Base-by-base conservation (phyloP, 2,797 vertebrate genomes). In the Semotilus atromaculatus region DNA sequence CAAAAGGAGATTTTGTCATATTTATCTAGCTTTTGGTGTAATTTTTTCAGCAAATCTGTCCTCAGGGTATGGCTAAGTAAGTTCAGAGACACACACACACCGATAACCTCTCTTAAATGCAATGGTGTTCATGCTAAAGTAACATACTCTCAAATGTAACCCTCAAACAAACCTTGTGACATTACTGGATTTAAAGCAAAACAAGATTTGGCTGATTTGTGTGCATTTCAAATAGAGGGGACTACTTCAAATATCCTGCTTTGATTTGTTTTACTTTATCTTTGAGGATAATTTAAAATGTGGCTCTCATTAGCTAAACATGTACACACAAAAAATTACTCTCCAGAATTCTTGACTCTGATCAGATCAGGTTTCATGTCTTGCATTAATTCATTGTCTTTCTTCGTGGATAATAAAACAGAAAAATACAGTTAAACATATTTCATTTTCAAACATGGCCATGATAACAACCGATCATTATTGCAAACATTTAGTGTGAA, bases 21-120 rank as follows among this genome's bases (percentile, higher is more conserved):
- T 83, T 83, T 53, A 53, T 43, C 45, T 21, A 75, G 40, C 23
- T 29, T 67, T 11, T 29, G 18, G 31, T 64, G 10, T 53, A 7
- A 66, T 82, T 66, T 19, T 82, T 71, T 51, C 3, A 66, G 10
- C 23, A 66, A 66, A 64, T 64, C 60, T 75, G 16, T 66, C 29
- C 81, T 34, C 10, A 36, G 53, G 53, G 8, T 45, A 62, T 18
- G 31, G 78, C 31, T 68, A 26, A 82, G 51, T 23, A 36, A 36
- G 7, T 31, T 68, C 40, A 73, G 38, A 75, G 55, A 19, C 38
- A 83, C n/a, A 36, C 18, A 31, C 31, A 31, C 31, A 19, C 38
- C 1, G 34, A 58, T 23, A 34, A 38, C 1, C 34, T 76, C 21
- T 58, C 53, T 18, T 7, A 40, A 34, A 40, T 26, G 34, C 34